A percentile compares a stretch with the other conserved stretches of the same genome.
These are phyloP conservation scores for Galaxea fascicularis DNA, from an alignment of 92 coral and sea anemone genomes.

Conservation along the genomic window DNA sequence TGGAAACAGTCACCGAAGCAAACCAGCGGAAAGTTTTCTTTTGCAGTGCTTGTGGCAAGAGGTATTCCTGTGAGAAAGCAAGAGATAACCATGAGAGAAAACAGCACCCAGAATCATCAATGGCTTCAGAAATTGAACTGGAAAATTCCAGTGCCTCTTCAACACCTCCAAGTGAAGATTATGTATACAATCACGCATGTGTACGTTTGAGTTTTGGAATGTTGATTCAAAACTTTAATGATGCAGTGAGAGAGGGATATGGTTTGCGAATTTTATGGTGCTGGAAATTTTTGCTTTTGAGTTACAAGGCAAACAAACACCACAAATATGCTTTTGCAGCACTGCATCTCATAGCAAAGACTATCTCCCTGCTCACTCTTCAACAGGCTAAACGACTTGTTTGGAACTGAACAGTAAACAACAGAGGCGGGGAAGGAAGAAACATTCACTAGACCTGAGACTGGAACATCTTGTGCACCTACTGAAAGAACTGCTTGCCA, in stretches of 20 bases:
- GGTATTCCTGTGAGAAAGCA: conserved; percentile 48
- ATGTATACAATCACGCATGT: conserved; percentile 63
- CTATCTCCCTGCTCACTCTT: conserved; percentile 52
- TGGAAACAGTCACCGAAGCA: conserved; percentile 24
- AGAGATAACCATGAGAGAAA: conserved; percentile 35
- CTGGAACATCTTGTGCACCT: conserved; percentile 66
- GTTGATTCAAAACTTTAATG: conserved; percentile 60
- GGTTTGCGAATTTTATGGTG: conserved; percentile 63
- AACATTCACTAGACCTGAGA: conserved; percentile 77
- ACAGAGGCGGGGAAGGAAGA: conserved; percentile 67
- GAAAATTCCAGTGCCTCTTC: conserved; percentile 4
- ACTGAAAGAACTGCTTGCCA: conserved; percentile 51
- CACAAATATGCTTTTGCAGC: conserved; percentile 68
- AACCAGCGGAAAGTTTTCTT: not conserved
- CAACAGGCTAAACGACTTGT: conserved; percentile 61
- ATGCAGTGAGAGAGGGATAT: conserved; percentile 81
- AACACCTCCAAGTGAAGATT: conserved; percentile 7
- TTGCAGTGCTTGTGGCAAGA: conserved; percentile 59
- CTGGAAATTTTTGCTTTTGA: conserved; percentile 70
- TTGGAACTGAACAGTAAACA: conserved; percentile 84
- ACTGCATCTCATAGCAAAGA: conserved; percentile 45
- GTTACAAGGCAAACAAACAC: conserved; percentile 64
- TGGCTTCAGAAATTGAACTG: not conserved
- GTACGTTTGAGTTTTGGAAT: conserved; percentile 59
- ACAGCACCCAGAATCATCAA: conserved; percentile 32